These are phyloP conservation scores for Xylocampa areola DNA, from an alignment of 2,888 invertebrate genomes.

Conservation along the genomic window DNA sequence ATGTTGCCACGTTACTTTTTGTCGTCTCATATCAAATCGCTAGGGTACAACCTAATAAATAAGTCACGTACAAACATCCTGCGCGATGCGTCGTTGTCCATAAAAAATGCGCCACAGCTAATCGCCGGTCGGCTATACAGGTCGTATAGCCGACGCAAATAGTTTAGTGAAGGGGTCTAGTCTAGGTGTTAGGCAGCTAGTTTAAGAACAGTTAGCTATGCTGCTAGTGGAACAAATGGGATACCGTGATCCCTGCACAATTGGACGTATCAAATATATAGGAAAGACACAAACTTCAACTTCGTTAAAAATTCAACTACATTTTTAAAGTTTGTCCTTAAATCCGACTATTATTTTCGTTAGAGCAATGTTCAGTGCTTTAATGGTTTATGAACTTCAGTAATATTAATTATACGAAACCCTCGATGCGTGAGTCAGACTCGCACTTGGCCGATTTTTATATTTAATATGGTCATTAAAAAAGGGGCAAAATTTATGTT, in stretches of 20 bases:
- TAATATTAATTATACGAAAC: too few species aligned
- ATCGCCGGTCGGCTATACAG: conserved; percentile 86
- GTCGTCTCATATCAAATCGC: conserved; percentile 61
- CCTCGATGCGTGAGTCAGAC: too few species aligned
- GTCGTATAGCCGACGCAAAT: conserved; percentile 51
- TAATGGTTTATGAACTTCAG: too few species aligned
- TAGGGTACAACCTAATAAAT: conserved; percentile 68
- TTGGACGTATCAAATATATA: conserved; percentile 10
- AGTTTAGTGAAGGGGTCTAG: conserved; percentile 50
- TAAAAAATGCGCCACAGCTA: conserved; percentile 79
- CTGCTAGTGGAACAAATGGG: conserved; percentile 31
- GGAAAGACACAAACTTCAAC: conserved; percentile 13
- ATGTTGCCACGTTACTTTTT: conserved; percentile 57
- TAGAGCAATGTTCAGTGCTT: too few species aligned
- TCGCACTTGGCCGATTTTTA: too few species aligned
- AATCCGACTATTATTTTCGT: too few species aligned
- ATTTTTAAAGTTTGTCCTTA: too few species aligned
- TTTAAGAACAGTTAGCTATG: conserved; percentile 38
- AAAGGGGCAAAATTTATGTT: too few species aligned
- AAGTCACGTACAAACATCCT: conserved; percentile 85
- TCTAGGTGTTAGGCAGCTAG: conserved; percentile 32
- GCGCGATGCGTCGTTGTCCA: conserved; percentile 68
- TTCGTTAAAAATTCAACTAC: too few species aligned
- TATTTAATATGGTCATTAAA: too few species aligned
- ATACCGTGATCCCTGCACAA: conserved; percentile 5